Percentiles rank a stretch among this genome's conserved stretches.
Conservation (phyloP, 2,888 invertebrate genomes). For the Andrena bucephala region DNA sequence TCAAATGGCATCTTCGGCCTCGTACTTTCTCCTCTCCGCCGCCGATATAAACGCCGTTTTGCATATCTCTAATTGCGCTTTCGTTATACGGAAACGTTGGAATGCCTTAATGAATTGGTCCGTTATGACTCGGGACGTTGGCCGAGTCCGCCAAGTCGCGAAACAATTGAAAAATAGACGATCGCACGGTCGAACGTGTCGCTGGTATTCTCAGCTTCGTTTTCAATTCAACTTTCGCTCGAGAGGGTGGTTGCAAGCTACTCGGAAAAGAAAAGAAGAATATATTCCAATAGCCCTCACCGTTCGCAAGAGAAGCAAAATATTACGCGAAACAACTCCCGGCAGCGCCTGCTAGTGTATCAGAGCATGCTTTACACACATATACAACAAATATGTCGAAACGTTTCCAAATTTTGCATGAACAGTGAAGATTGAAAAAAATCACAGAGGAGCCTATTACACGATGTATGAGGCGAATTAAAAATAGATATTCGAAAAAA, state of each 20-base stretch:
- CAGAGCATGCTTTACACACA: background rate
- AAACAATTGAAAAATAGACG: constrained; percentile 51
- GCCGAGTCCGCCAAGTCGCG: background rate
- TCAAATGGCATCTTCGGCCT: constrained; percentile 75
- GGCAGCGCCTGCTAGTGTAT: too few relatives aligned
- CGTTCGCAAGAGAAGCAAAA: background rate
- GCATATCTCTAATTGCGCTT: constrained; percentile 82
- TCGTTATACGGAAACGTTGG: constrained; percentile 75
- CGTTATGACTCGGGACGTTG: constrained; percentile 58
- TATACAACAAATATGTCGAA: too few relatives aligned
- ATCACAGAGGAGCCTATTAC: background rate
- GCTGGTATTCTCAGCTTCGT: constrained; percentile 22
- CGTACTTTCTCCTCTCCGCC: constrained; percentile 55
- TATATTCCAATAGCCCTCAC: background rate
- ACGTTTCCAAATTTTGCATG: background rate
- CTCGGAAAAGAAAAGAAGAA: background rate
- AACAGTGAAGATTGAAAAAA: background rate
- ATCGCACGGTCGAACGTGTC: background rate
- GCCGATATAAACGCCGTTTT: constrained; percentile 77
- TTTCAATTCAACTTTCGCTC: constrained; percentile 38
- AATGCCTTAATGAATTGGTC: constrained; percentile 80
- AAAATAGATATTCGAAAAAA: constrained; percentile 25
- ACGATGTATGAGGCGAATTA: background rate
- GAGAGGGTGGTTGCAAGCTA: background rate
- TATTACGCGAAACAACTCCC: background rate